Evolutionary conservation across 2,888 invertebrate genomes (phyloP), one percentile per base, ranked within the genome.

Genomic region (Geophilus truncorum): DNA sequence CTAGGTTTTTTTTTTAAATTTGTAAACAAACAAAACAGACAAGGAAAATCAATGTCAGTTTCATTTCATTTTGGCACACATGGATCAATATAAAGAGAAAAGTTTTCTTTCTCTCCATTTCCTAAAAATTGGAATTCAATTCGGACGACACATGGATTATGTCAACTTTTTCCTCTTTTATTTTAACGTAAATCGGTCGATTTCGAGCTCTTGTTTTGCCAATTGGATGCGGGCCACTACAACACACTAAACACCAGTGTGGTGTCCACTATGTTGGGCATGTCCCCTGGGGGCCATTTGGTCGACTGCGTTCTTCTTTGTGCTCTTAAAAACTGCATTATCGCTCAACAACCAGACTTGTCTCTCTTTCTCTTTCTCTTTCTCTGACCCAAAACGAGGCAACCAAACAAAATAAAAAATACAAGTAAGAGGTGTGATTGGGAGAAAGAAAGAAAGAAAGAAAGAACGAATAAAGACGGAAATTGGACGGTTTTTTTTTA

Each of bases 201-300:
- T 62, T 10, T 1, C 10, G 23, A 18, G 57, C 21, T 23, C 21
- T 62, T 62, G 57, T 62, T 62, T 62, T 62, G 57, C 57, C 57
- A 62, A 62, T 62, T 62, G 57, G 57, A 62, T 62, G 57, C 57
- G 57, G 57, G 57, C 57, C 57, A 62, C 57, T 62, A 62, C 21
- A 62, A 62, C 57, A 62, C 57, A 62, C 57, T 62, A 62, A 62
- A 62, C 21, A 18, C 57, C 57, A 62, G 23, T 23, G 57, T 62
- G 57, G 57, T 62, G 57, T 62, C 57, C 57, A 62, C 57, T 23
- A 18, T 62, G 57, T 18, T 23, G 57, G 57, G 57, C 57, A 21
- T 62, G 57, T 62, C 57, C 57, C 40, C 15, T 0, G 40, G 40
- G 40, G 40, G 10, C 40, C 40, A 40, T 40, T 40, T 40, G 40